These are phyloP conservation scores for Drosophila basisetae DNA, from an alignment of 2,888 invertebrate genomes.

Conservation along the genomic window DNA sequence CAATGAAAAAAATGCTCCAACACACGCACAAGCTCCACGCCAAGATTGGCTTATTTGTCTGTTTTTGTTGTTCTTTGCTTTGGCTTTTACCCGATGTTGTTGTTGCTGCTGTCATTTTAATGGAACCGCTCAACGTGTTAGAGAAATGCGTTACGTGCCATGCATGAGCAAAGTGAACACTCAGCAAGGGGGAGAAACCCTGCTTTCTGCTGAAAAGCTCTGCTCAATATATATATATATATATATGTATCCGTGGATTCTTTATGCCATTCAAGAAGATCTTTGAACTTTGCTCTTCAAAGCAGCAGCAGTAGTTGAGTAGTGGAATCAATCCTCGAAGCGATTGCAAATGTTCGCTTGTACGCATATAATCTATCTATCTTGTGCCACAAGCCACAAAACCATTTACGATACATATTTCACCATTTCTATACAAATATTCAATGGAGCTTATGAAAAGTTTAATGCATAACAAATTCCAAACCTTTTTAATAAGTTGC, in stretches of 20 bases:
- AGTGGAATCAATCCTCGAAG: slow-evolving; percentile 15
- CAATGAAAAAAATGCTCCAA: slow-evolving; percentile 29
- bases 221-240: not conserved
- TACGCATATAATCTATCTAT: not conserved
- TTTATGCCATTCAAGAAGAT: slow-evolving; percentile 13
- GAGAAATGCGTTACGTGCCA: slow-evolving; percentile 77
- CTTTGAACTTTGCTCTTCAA: slow-evolving; percentile 16
- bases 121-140: slow-evolving; percentile 57
- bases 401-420: not conserved
- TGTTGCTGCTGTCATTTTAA: slow-evolving; percentile 29
- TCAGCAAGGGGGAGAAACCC: slow-evolving; percentile 2
- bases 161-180: slow-evolving; percentile 44
- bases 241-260: not conserved
- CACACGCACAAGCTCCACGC: slow-evolving; percentile 61
- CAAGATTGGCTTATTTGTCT: slow-evolving; percentile 66
- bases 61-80: slow-evolving; percentile 38
- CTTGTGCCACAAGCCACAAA: not conserved
- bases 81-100: slow-evolving; percentile 27
- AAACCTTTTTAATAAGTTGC: not conserved
- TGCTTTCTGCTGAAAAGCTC: not conserved
- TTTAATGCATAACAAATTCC: not conserved
- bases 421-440: not conserved
- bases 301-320: not conserved
- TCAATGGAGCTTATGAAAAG: not conserved
- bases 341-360: not conserved